Conservation (phyloP, 1,140 invertebrate species). For the Linepithema humile region DNA sequence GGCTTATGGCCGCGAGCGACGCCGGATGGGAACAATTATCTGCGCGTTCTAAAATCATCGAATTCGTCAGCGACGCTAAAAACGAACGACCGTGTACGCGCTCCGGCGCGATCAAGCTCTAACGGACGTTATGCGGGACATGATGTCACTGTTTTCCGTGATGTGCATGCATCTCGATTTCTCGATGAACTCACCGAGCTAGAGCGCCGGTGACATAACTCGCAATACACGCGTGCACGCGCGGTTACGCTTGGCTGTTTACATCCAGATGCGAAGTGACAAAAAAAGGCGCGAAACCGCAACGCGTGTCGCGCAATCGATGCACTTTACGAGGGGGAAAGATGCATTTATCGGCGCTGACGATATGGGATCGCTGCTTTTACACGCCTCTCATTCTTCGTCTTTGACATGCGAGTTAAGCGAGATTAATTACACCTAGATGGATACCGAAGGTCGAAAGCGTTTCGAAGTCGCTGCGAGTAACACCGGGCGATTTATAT, state of each 20-base stretch:
- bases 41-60: not conserved
- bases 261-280: slow-evolving; percentile 33
- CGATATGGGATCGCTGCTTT: slow-evolving; percentile 32
- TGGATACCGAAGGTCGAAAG: slow-evolving; percentile 37
- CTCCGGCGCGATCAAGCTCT: not conserved
- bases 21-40: not conserved
- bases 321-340: slow-evolving; percentile 30
- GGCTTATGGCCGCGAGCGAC: not conserved
- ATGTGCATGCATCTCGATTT: slow-evolving; percentile 42
- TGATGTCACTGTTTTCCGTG: slow-evolving; percentile 64
- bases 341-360: slow-evolving; percentile 37
- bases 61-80: not conserved
- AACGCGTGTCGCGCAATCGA: not conserved
- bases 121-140: slow-evolving; percentile 2
- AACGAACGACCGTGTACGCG: not conserved
- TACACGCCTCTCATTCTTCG: slow-evolving; percentile 15
- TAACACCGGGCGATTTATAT: slow-evolving; percentile 40
- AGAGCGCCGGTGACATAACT: slow-evolving; percentile 60
- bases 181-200: slow-evolving; percentile 66
- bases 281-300: not conserved
- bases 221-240: slow-evolving; percentile 42
- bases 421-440: slow-evolving; percentile 43
- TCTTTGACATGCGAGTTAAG: slow-evolving; percentile 46
- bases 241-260: slow-evolving; percentile 37
- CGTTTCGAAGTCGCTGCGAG: slow-evolving; percentile 38